Evolutionary conservation across 2,888 invertebrate species (phyloP).

Genomic region (Volucella inflata): DNA sequence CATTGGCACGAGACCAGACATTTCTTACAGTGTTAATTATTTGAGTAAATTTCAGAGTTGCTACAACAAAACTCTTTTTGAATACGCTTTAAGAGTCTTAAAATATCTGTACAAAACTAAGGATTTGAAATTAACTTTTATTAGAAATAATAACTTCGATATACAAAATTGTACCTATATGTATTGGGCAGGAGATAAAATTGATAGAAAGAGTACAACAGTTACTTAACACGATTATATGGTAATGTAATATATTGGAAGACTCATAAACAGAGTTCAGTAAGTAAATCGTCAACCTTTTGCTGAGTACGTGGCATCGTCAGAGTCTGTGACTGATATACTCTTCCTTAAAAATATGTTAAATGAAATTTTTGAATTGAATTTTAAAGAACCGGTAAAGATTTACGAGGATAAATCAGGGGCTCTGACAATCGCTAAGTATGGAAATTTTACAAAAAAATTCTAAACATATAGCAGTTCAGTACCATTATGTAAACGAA

Average conservation of each 20-base stretch:
- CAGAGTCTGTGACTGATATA: not conserved
- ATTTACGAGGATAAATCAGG: slow-evolving; percentile 9
- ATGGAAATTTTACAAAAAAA: slow-evolving; percentile 22
- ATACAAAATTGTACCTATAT: not conserved
- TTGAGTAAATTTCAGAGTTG: no score
- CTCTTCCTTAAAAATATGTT: not conserved
- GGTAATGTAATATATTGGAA: slow-evolving; percentile 8
- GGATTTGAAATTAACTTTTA: not conserved
- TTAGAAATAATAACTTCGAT: not conserved
- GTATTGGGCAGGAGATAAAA: slow-evolving; percentile 13
- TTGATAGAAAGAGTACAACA: not conserved
- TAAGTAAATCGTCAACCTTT: no score
- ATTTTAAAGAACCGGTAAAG: not conserved
- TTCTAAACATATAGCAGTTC: slow-evolving; percentile 18
- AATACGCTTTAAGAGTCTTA: no score
- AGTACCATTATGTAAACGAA: not conserved
- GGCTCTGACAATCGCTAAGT: not conserved
- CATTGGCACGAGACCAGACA: no score
- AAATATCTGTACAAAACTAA: not conserved
- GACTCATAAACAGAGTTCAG: not conserved
- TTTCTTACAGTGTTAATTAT: no score
- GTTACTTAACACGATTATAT: not conserved
- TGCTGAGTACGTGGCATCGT: no score
- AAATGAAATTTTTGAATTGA: not conserved
- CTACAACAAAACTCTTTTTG: no score